Evolutionary conservation across 2,113 vertebrate genomes (phyloP).

Genomic region (Daubentonia madagascariensis): DNA sequence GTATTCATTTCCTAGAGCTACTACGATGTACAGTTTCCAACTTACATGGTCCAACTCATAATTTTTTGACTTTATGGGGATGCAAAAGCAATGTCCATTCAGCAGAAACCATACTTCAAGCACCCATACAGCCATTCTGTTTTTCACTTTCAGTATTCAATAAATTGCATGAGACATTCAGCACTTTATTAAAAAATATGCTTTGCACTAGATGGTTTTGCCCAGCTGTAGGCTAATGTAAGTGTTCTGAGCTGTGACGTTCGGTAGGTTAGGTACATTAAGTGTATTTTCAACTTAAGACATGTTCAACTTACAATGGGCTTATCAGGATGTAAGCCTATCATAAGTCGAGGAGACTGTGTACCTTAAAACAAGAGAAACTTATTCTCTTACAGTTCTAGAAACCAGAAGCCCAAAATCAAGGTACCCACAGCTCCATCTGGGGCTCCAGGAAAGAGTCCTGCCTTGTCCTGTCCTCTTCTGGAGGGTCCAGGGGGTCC

Average conservation of each 20-base stretch:
- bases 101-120: too few species aligned
- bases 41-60: too few species aligned
- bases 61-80: too few species aligned
- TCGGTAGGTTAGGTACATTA: too few species aligned
- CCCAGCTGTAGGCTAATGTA: background rate
- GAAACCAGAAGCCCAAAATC: background rate
- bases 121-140: too few species aligned
- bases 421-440: fast-evolving
- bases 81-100: too few species aligned
- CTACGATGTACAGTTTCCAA: too few species aligned
- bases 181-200: too few species aligned
- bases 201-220: background rate
- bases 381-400: too few species aligned
- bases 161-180: background rate
- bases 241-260: too few species aligned
- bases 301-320: background rate
- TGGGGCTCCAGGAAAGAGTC: fast-evolving
- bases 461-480: too few species aligned
- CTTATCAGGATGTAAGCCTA: background rate
- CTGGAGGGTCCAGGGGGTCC: fast-evolving
- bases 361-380: background rate
- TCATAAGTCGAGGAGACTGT: background rate
- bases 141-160: background rate
- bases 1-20: background rate
- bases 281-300: background rate